Evolutionary conservation across 2,888 invertebrate species (phyloP), one percentile per base, ranked within the genome.

Genomic region (Heliconius hortense): DNA sequence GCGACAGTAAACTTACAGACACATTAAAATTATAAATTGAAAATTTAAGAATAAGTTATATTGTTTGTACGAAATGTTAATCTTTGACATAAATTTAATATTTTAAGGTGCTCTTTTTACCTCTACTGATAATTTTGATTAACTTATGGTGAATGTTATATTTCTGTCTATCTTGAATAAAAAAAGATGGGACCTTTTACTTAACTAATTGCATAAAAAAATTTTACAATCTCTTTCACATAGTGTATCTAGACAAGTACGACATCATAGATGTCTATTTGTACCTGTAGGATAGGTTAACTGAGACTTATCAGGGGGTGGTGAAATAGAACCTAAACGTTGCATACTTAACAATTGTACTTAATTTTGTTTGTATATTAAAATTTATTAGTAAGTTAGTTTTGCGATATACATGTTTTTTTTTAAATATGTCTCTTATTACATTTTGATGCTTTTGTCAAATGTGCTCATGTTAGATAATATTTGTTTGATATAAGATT

Each of bases 361-460:
- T 69, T 69, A 69, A 69, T 56, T 69, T 69, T 56, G 53, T 69
- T 69, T 56, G 56, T 69, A 39, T 60, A 71, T 60, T 59, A 39
- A 21, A 39, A 35, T 39, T 59, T 72, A 56, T n/a, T 39, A 43
- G 18, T 24, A 62, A 26, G 62, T 2, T 69, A 56, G 56, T 62
- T 76, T 68, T 53, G 26, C 53, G 31, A 56, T n/a, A n/a, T 69
- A 31, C 31, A 56, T 31, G 31, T 69, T 69, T 31, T 69, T 56
- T 48, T 56, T 53, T 10, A 31, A 69, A 24, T 56, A 48, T 56
- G 11, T 68, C 24, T 56, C n/a, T 53, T 68, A 68, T 53, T 69
- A 31, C 68, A 68, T 15, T 35, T 69, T 69, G 56, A 35, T 69
- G 53, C 3, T 69, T 35, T 69, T 56, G 31, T 69, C 48, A 31